Percentiles rank a stretch among this genome's conserved stretches.
Evolutionary conservation across 2,113 vertebrate species (phyloP).

Genomic region (Atrichornis clamosus): DNA sequence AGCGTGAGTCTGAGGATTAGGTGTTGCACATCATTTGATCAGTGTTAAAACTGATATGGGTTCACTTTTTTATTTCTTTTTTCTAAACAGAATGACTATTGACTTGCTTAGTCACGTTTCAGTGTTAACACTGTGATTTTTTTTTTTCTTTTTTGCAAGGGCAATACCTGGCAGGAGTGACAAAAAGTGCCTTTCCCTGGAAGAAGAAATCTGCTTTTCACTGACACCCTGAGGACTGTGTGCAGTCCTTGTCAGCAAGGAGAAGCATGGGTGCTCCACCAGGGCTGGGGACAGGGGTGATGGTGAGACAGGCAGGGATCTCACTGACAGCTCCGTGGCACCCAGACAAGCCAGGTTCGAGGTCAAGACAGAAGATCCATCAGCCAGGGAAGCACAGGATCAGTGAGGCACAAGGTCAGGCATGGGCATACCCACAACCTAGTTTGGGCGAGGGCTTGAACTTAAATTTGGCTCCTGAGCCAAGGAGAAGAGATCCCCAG

Average conservation of each 20-base stretch:
- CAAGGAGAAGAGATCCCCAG: background rate
- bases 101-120: background rate
- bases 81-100: background rate
- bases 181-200: background rate
- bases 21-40: background rate
- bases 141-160: too few species aligned
- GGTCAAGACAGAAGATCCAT: background rate
- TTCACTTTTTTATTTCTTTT: background rate
- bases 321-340: background rate
- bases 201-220: background rate
- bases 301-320: background rate
- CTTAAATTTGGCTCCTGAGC: background rate
- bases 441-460: background rate
- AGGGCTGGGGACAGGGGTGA: background rate
- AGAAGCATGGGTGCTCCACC: background rate
- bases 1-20: background rate
- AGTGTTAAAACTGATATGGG: background rate
- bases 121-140: background rate
- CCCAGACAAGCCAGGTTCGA: fast-evolving
- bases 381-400: background rate
- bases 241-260: background rate
- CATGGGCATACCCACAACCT: background rate
- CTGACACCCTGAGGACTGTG: background rate
- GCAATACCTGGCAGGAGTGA: background rate
- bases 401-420: fast-evolving